Evolutionary conservation across 2,888 invertebrate species (phyloP), one percentile per base, ranked within the genome.

Genomic region (Zygogramma bicolorata): DNA sequence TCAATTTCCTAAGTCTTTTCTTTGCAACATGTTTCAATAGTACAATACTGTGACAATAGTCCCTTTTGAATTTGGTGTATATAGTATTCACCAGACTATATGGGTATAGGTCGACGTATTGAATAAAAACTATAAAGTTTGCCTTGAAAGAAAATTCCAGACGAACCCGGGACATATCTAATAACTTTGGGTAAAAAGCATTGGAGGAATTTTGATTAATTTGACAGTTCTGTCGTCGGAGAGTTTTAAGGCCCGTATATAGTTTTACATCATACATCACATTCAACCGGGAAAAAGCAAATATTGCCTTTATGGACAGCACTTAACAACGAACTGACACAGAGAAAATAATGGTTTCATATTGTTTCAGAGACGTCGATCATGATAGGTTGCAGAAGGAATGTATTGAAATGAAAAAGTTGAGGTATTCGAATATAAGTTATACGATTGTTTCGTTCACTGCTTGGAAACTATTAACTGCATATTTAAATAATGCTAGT

Each of bases 191-290:
- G 73, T 70, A 77, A 75, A 76, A 78, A 75, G 75, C 78, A 78
- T 78, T 75, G 80, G 77, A 78, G 79, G 81, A 82, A 82, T 83
- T 83, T 83, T 84, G 84, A 84, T 84, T 84, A 84, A 84, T 84
- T 83, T 83, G 84, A 83, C 83, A 83, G 84, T 82, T 82, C 81
- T 79, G 80, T 81, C 79, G 78, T 79, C 75, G 82, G 79, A 79
- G 81, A 83, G 79, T 83, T 82, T 80, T 82, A 82, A 82, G 81
- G 79, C 76, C 76, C 81, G 81, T 77, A 77, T 79, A 80, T 80
- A 82, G 79, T 82, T 83, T 83, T 81, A 83, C 82, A 82, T 83
- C 84, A 82, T 84, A 82, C 82, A 82, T 84, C 84, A 83, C 82
- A 82, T 80, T 75, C 77, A 77, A 81, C 78, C 81, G 79, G 77